Conservation (phyloP, 2,888 invertebrate species). For the Scaptomyza reducta region DNA sequence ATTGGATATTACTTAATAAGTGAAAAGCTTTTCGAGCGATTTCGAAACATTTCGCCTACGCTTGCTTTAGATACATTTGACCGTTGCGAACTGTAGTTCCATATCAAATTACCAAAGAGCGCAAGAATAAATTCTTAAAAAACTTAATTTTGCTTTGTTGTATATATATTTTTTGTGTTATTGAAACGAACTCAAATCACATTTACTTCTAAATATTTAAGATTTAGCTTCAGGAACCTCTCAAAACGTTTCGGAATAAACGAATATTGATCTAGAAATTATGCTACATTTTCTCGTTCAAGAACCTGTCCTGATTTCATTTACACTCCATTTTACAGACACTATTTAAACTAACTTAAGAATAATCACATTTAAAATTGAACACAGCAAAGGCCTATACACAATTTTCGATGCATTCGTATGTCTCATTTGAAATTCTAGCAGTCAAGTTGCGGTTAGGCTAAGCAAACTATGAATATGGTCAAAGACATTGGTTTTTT, state of each 20-base stretch:
- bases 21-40: conserved; percentile 53
- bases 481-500: conserved; percentile 54
- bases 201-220: too few relatives aligned
- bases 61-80: conserved; percentile 39
- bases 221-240: not conserved
- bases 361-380: not conserved
- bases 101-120: conserved; percentile 57
- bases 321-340: not conserved
- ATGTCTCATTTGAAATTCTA: conserved; percentile 60
- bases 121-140: not conserved
- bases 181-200: too few relatives aligned
- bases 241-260: not conserved
- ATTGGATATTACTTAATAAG: conserved; percentile 71
- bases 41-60: conserved; percentile 32
- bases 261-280: conserved; percentile 11
- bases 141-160: too few relatives aligned
- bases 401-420: conserved; percentile 14
- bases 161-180: too few relatives aligned
- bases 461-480: conserved; percentile 36
- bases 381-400: not conserved
- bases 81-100: conserved; percentile 28
- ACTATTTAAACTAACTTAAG: not conserved
- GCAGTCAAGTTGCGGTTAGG: conserved; percentile 63
- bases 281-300: conserved; percentile 3
- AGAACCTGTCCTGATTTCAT: conserved; percentile 12